A percentile compares a stretch with the other conserved stretches of the same genome.
These are phyloP conservation scores for Eurosta solidaginis DNA, from an alignment of 1,140 invertebrate genomes.

Conservation along the genomic window DNA sequence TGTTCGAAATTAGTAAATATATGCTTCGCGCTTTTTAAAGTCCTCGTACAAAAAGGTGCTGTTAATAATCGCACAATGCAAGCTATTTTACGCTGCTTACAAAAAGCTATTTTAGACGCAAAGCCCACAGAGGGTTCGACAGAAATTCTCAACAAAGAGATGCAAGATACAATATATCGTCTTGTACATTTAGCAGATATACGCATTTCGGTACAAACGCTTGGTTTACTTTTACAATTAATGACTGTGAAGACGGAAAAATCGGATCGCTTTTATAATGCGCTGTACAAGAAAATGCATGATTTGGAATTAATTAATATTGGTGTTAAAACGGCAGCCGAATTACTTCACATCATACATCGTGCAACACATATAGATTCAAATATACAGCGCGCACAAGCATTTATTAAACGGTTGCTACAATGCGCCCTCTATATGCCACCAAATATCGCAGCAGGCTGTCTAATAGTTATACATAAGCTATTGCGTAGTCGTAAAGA, in stretches of 20 bases:
- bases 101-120: conserved; percentile 55
- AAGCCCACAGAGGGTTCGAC: conserved; percentile 46
- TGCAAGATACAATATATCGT: conserved; percentile 80
- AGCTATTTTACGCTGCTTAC: conserved; percentile 67
- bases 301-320: conserved; percentile 72
- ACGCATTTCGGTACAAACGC: conserved; percentile 83
- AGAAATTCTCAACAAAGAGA: conserved; percentile 54
- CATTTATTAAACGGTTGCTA: conserved; percentile 89
- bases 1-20: conserved; percentile 83
- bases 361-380: conserved; percentile 82
- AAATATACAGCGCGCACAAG: conserved; percentile 71
- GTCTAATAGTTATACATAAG: conserved; percentile 55
- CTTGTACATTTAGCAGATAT: conserved; percentile 85
- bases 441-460: conserved; percentile 50
- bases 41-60: conserved; percentile 86
- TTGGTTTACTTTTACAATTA: conserved; percentile 86
- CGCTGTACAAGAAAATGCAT: conserved; percentile 85
- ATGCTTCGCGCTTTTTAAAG: conserved; percentile 97
- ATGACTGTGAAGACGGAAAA: conserved; percentile 63
- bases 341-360: conserved; percentile 87
- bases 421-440: conserved; percentile 67
- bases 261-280: conserved; percentile 79
- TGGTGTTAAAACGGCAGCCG: conserved; percentile 74
- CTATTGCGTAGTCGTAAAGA: conserved; percentile 52
- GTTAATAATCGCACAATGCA: conserved; percentile 91